These are phyloP conservation scores for Dioctria rufipes DNA, from an alignment of 2,888 invertebrate species.

Conservation along the genomic window DNA sequence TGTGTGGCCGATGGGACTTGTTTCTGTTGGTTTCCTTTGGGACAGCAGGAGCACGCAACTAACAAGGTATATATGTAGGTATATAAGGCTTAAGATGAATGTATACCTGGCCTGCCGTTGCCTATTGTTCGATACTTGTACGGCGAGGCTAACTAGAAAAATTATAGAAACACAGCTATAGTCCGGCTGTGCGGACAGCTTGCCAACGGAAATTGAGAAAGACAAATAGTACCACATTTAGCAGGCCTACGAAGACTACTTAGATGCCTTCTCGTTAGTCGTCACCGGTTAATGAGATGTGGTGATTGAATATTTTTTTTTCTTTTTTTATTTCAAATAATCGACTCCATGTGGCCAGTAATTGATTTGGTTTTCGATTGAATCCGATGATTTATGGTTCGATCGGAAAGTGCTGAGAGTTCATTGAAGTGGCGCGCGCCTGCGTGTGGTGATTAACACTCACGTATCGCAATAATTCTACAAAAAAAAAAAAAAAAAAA, in stretches of 20 bases:
- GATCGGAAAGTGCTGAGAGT: slow-evolving; percentile 29
- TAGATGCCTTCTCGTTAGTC: slow-evolving; percentile 15
- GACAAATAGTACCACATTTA: slow-evolving; percentile 37
- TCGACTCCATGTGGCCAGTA: slow-evolving; percentile 3
- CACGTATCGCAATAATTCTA: neutral
- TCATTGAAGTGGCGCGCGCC: slow-evolving; percentile 53
- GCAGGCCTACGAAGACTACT: slow-evolving; percentile 8
- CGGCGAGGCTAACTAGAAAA: neutral
- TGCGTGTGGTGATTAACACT: slow-evolving; percentile 37
- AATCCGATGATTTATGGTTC: slow-evolving; percentile 39
- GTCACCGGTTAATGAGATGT: slow-evolving; percentile 54
- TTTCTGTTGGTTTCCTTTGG: neutral
- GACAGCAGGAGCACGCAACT: neutral
- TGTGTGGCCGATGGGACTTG: slow-evolving; percentile 14
- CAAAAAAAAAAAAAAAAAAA: neutral
- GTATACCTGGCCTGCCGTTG: slow-evolving; percentile 6
- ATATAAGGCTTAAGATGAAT: slow-evolving; percentile 1
- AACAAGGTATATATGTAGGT: neutral
- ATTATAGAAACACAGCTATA: neutral
- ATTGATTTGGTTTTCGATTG: slow-evolving; percentile 35
- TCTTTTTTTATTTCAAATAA: slow-evolving; percentile 40
- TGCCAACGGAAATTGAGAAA: slow-evolving; percentile 41
- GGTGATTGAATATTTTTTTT: slow-evolving; percentile 52
- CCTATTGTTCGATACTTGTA: neutral
- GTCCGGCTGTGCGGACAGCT: neutral